phyloP scores from a whole-genome alignment of 2,888 invertebrate species.

The Agrochola lychnidis region DNA sequence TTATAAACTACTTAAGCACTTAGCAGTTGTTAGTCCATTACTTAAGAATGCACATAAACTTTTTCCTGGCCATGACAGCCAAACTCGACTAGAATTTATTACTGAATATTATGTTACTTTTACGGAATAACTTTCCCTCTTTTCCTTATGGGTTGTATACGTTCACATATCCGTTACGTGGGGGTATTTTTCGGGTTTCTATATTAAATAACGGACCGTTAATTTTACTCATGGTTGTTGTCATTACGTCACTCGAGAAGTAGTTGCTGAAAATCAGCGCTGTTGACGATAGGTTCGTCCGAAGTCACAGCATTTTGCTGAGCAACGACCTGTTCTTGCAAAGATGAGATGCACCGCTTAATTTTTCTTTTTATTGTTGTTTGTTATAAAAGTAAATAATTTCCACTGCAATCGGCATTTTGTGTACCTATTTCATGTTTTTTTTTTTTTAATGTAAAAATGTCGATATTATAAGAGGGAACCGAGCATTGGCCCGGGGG shows the following conservation, averaged over 20 bases:
- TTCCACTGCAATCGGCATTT: background rate
- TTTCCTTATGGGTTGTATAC: slow-evolving; percentile 46
- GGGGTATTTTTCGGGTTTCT: background rate
- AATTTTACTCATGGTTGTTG: background rate
- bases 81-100: slow-evolving; percentile 51
- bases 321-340: background rate
- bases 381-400: background rate
- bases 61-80: slow-evolving; percentile 39
- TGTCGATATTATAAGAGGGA: too few species aligned
- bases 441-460: too few species aligned
- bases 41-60: slow-evolving; percentile 41
- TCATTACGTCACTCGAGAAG: background rate
- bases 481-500: too few species aligned
- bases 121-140: slow-evolving; percentile 39
- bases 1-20: slow-evolving; percentile 18
- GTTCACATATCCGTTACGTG: slow-evolving; percentile 17
- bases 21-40: slow-evolving; percentile 36
- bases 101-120: slow-evolving; percentile 53
- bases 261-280: background rate
- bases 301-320: background rate
- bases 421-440: too few species aligned
- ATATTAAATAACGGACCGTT: background rate
- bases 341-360: background rate
- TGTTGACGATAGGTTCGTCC: background rate
- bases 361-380: background rate